These are phyloP conservation scores for Oedothorax gibbosus DNA, from an alignment of 1,140 invertebrate genomes.

Conservation along the genomic window DNA sequence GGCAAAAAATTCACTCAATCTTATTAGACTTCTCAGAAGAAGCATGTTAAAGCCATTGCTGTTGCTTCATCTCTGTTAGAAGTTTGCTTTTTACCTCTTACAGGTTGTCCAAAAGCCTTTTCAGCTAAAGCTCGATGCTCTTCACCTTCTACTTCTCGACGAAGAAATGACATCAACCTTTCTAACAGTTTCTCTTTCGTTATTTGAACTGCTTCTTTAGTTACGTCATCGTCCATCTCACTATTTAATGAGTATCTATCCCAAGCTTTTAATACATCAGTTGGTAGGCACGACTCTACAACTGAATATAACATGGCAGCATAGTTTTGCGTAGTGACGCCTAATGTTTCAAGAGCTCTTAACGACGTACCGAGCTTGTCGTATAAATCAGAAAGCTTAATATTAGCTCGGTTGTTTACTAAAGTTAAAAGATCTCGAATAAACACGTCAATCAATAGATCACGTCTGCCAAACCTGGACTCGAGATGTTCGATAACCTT, in stretches of 20 bases:
- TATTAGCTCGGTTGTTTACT: background rate
- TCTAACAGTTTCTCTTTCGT: conserved; percentile 6
- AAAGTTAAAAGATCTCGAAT: conserved; percentile 11
- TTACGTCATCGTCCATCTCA: background rate
- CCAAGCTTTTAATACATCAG: conserved; percentile 13
- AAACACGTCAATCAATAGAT: conserved; percentile 17
- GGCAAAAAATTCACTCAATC: conserved; percentile 28
- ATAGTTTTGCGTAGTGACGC: background rate
- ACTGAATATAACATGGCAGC: conserved; percentile 20
- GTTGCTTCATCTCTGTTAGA: background rate
- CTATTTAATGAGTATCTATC: background rate
- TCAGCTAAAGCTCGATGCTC: conserved; percentile 22
- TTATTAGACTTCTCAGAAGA: background rate
- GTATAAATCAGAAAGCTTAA: background rate
- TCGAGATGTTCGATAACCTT: conserved; percentile 27
- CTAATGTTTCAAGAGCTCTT: conserved; percentile 41
- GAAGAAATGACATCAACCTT: conserved; percentile 18
- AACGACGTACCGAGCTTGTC: background rate
- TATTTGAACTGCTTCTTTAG: background rate
- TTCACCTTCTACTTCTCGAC: background rate
- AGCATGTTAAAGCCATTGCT: background rate
- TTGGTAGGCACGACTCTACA: conserved; percentile 18
- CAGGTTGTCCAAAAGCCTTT: background rate
- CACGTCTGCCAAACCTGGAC: conserved; percentile 2
- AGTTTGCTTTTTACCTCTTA: background rate